Percentiles rank a stretch among this genome's conserved stretches.
These are phyloP conservation scores for Oryzias curvinotus DNA, from an alignment of 2,113 vertebrate species.

Conservation along the genomic window DNA sequence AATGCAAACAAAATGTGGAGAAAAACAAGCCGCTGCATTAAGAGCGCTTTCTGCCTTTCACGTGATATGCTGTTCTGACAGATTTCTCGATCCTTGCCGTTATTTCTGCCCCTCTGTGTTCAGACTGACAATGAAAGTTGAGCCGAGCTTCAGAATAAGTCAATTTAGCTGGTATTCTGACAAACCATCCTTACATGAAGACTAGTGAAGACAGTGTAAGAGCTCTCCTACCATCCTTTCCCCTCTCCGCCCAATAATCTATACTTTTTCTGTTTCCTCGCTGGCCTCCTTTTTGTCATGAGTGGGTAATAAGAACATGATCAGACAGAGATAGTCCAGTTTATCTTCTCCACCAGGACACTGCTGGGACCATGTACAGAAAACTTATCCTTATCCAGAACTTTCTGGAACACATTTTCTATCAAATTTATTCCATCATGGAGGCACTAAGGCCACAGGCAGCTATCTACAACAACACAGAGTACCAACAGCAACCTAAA, in stretches of 20 bases:
- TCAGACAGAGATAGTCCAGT: conserved; percentile 9
- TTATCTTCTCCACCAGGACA: conserved; percentile 18
- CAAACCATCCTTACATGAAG: conserved; percentile 7
- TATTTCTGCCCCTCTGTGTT: not conserved
- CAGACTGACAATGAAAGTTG: not conserved
- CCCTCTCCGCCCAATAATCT: not conserved
- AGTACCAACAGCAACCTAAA: not conserved
- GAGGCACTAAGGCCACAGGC: not conserved
- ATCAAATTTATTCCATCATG: not conserved
- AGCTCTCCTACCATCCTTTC: not conserved
- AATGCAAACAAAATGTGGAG: no score
- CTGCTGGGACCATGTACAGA: not conserved
- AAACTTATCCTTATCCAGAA: not conserved
- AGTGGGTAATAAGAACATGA: conserved; percentile 22
- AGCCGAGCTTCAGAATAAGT: not conserved
- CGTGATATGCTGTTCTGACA: not conserved
- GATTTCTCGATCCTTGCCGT: not conserved
- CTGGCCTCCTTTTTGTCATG: conserved; percentile 23
- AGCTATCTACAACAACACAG: conserved; percentile 3
- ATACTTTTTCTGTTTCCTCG: not conserved
- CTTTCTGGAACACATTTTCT: not conserved
- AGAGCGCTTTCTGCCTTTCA: no score
- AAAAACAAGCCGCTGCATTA: no score
- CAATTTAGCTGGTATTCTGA: conserved; percentile 11
- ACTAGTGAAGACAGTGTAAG: no score